Conservation (phyloP, 2,888 invertebrate genomes). For the Omphaloscelis lunosa region DNA sequence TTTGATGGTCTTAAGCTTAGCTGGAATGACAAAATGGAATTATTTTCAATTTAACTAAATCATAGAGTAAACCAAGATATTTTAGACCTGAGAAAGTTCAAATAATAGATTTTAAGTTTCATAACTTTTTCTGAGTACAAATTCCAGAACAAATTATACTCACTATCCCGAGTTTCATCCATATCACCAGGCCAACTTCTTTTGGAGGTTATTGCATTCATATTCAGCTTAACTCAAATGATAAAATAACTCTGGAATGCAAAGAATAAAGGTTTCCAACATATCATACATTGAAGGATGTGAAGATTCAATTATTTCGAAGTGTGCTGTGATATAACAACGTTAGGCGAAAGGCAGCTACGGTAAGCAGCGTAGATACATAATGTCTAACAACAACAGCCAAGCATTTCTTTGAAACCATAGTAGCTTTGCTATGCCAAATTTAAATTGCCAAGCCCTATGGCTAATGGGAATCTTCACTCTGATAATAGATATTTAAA, state of each 20-base stretch:
- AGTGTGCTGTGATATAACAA: neutral
- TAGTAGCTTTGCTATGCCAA: neutral
- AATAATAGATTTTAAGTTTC: neutral
- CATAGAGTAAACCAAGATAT: neutral
- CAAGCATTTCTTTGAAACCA: constrained; percentile 23
- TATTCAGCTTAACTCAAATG: constrained; percentile 54
- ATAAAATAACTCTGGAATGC: constrained; percentile 30
- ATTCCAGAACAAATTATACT: constrained; percentile 5
- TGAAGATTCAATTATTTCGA: neutral
- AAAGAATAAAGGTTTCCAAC: constrained; percentile 2
- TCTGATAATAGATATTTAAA: neutral
- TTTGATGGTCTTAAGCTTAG: constrained; percentile 43
- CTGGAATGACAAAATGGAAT: neutral
- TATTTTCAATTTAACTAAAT: neutral
- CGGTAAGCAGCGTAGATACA: neutral
- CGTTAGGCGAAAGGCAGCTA: neutral
- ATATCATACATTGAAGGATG: neutral
- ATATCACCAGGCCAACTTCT: constrained; percentile 71
- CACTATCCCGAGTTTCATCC: constrained; percentile 69
- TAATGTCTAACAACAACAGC: neutral
- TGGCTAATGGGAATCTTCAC: neutral
- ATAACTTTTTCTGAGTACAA: neutral
- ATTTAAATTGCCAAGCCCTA: neutral
- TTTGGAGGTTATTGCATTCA: constrained; percentile 71
- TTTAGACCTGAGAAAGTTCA: neutral